Evolutionary conservation across 1,140 invertebrate species (phyloP), one percentile per base, ranked within the genome.

Genomic region (Ceratina japonica): DNA sequence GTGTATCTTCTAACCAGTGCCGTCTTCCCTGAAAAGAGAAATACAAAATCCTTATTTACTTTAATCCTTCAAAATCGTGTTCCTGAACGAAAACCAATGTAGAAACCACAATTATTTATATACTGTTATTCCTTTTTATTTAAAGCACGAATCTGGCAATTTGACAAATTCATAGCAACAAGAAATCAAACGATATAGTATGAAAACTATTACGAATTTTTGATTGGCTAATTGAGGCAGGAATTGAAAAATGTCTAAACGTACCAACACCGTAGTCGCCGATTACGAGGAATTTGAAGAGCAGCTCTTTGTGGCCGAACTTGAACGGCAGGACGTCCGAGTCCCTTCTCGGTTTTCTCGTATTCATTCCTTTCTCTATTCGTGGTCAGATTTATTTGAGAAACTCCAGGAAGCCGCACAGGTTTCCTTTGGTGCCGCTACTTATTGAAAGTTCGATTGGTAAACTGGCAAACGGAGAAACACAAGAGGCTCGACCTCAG

Each of bases 181-280:
- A 44, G 10, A 44, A 44, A 10, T 44, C 37, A 10, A 44, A 44
- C 37, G 37, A 44, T 8, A 44, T 7, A 44, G 10, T 44, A 10
- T 10, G 37, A 8, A 44, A 44, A 8, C 37, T 44, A 7, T 8
- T 44, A 2, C n/a, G 2, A 44, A 62, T 58, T 68, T 69, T 51
- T 22, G 13, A 69, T 22, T 63, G n/a, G n/a, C n/a, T n/a, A n/a
- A n/a, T n/a, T n/a, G n/a, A 20, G 13, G 13, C 20, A n/a, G 7
- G 1, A 16, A 68, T 52, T 61, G 37, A 51, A 76, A 66, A 71
- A 16, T 0, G n/a, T 2, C 22, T 31, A 5, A 2, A 90, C 94
- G 93, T 88, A 95, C 95, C 95, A n/a, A 95, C 95, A 75, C 95
- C 95, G 87, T 94, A 95, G 90, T 96, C 95, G 58, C 95, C 95